Evolutionary conservation across 35 echinoderm and acorn worm species (phyloP).

Genomic region (Heliocidaris tuberculata): DNA sequence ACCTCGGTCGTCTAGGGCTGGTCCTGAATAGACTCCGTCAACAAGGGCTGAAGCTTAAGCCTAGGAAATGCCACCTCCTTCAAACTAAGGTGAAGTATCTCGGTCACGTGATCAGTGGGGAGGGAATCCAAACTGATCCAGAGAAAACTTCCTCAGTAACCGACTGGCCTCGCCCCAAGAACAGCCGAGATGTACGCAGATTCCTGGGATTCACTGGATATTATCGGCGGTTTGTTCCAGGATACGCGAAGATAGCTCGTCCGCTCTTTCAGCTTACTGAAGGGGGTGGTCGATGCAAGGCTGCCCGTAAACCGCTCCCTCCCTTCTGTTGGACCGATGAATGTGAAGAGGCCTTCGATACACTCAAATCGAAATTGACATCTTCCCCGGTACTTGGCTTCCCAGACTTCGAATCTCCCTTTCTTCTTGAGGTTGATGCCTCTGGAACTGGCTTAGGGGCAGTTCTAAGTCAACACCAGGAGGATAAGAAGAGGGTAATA

Average conservation of each 20-base stretch:
- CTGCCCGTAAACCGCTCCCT: not conserved
- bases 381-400: too few relatives aligned
- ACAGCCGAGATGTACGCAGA: not conserved
- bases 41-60: not conserved
- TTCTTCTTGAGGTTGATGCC: too few relatives aligned
- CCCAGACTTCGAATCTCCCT: too few relatives aligned
- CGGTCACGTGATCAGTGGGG: not conserved
- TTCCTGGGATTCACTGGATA: not conserved
- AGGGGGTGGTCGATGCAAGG: not conserved
- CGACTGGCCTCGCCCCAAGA: not conserved
- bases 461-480: too few relatives aligned
- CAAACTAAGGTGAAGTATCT: not conserved
- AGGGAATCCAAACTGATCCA: not conserved
- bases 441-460: too few relatives aligned
- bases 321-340: not conserved
- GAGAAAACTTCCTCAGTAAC: not conserved
- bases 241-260: not conserved
- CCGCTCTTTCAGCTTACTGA: not conserved
- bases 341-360: too few relatives aligned
- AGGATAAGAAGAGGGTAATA: too few relatives aligned
- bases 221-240: not conserved
- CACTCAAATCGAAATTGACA: too few relatives aligned
- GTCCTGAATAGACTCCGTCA: not conserved
- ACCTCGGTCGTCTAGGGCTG: not conserved
- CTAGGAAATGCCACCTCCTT: not conserved